Percentiles rank a stretch among this genome's conserved stretches.
Evolutionary conservation across 2,888 invertebrate genomes (phyloP).

Genomic region (Agrotis ipsilon): DNA sequence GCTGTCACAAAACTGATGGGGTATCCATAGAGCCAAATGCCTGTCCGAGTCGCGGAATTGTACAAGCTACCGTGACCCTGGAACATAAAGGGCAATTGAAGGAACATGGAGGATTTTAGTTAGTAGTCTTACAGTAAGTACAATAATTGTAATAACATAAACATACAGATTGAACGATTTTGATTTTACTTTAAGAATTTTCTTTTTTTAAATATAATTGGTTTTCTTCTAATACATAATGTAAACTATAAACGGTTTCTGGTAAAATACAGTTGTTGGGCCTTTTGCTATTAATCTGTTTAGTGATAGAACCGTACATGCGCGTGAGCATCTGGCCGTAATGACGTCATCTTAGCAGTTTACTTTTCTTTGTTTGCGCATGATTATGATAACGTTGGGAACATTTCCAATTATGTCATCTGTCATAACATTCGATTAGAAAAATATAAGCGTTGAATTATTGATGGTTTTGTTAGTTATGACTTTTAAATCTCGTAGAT

Average conservation of each 20-base stretch:
- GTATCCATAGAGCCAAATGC: no score
- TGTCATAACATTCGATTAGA: slow-evolving; percentile 54
- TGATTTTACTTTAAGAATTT: no score
- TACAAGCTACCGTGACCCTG: no score
- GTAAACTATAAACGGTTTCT: not conserved
- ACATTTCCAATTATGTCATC: slow-evolving; percentile 61
- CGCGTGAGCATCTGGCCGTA: slow-evolving; percentile 60
- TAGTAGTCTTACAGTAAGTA: no score
- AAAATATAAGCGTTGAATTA: not conserved
- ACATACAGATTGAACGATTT: no score
- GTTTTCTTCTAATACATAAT: no score
- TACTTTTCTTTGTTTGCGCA: slow-evolving; percentile 63
- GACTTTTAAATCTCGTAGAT: not conserved
- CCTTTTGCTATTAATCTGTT: slow-evolving; percentile 20
- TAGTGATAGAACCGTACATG: slow-evolving; percentile 13
- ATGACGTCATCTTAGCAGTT: slow-evolving; percentile 66
- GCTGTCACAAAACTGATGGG: no score
- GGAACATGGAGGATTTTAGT: no score
- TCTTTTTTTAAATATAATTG: no score
- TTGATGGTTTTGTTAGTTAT: not conserved
- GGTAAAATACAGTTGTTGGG: not conserved
- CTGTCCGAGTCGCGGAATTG: no score
- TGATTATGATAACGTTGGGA: slow-evolving; percentile 56
- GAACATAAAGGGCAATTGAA: no score
- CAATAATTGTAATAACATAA: no score